These are phyloP conservation scores for Urocitellus parryii DNA, from an alignment of 2,113 vertebrate genomes.

Conservation along the genomic window DNA sequence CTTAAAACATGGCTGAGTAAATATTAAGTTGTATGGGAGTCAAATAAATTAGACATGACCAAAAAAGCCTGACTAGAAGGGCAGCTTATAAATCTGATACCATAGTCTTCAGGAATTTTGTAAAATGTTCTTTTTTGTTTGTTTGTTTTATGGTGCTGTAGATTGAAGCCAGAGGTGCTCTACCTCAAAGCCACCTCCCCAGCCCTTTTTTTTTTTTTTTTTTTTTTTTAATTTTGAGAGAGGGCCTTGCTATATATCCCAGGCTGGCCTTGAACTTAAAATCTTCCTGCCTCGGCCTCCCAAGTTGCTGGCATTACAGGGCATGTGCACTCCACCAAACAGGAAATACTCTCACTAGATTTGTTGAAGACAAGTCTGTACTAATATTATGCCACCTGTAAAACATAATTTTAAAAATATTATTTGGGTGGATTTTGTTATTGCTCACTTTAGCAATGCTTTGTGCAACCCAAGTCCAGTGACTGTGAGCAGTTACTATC, in stretches of 20 bases:
- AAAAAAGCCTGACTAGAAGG: not conserved
- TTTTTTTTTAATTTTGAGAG: too few relatives aligned
- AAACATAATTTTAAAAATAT: constrained; percentile 8
- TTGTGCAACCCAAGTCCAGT: not conserved
- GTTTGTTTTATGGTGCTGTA: too few relatives aligned
- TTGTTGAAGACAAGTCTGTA: constrained; percentile 26
- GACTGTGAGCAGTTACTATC: not conserved
- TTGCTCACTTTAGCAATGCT: not conserved
- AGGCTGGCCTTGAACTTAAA: too few relatives aligned
- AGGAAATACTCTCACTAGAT: not conserved
- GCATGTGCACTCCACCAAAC: too few relatives aligned
- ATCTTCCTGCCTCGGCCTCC: too few relatives aligned
- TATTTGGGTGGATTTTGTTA: not conserved
- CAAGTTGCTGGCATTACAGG: too few relatives aligned
- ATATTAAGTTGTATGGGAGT: not conserved
- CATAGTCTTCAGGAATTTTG: not conserved
- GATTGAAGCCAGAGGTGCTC: too few relatives aligned
- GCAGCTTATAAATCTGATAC: not conserved
- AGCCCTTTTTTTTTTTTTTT: too few relatives aligned
- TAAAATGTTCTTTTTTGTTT: not conserved
- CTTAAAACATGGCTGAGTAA: not conserved
- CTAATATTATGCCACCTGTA: not conserved
- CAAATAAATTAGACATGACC: not conserved
- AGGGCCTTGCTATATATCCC: too few relatives aligned
- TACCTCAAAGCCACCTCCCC: too few relatives aligned